phyloP scores from a whole-genome alignment of 2,888 invertebrate species.

The Drosophila colorata region DNA sequence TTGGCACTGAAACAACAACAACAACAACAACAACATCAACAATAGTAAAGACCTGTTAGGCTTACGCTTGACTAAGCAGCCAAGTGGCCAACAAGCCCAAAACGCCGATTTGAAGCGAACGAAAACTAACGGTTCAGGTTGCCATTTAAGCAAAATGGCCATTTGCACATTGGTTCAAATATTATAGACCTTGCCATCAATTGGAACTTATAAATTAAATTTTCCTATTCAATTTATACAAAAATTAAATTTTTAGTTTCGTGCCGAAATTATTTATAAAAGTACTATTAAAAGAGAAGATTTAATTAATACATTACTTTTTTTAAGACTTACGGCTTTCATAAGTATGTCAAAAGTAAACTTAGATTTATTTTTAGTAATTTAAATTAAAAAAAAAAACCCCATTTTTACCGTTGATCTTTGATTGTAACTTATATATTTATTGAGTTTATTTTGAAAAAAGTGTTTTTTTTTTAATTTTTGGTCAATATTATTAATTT shows the following conservation, averaged over 20 bases:
- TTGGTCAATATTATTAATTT: too few relatives aligned
- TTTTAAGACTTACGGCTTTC: too few relatives aligned
- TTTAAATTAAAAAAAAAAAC: too few relatives aligned
- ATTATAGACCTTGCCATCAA: not conserved
- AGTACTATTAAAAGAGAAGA: too few relatives aligned
- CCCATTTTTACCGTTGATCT: too few relatives aligned
- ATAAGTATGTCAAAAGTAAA: too few relatives aligned
- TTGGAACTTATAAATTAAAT: not conserved
- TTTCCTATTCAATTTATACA: not conserved
- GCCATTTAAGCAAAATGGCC: slow-evolving; percentile 60
- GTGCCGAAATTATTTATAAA: too few relatives aligned
- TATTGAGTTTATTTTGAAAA: too few relatives aligned
- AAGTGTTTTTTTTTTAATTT: too few relatives aligned
- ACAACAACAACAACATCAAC: slow-evolving; percentile 38
- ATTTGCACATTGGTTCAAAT: slow-evolving; percentile 48
- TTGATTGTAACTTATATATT: too few relatives aligned
- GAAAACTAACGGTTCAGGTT: slow-evolving; percentile 44
- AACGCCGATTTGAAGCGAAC: slow-evolving; percentile 49
- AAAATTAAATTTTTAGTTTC: not conserved
- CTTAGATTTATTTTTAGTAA: too few relatives aligned
- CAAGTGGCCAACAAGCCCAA: slow-evolving; percentile 39
- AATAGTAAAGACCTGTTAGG: slow-evolving; percentile 66
- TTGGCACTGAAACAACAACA: slow-evolving; percentile 58
- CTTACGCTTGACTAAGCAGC: slow-evolving; percentile 61
- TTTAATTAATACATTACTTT: too few relatives aligned